Evolutionary conservation across 2,113 vertebrate species (phyloP).

Genomic region (Pogona vitticeps): DNA sequence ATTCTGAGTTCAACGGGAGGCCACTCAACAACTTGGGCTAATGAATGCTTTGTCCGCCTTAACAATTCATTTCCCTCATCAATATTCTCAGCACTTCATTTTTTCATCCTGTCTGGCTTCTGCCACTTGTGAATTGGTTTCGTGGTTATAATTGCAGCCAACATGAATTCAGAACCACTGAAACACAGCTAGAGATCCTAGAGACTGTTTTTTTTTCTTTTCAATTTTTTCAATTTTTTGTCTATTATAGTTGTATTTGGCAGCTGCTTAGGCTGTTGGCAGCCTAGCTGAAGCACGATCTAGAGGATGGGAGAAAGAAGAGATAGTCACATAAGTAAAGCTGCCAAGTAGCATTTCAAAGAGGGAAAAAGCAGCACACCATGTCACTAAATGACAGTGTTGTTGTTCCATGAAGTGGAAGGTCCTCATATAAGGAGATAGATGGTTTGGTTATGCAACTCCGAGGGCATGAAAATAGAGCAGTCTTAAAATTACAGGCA

Average conservation of each 20-base stretch:
- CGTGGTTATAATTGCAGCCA: not conserved
- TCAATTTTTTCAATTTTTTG: not conserved
- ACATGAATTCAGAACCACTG: conserved; percentile 11
- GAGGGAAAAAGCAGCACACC: not conserved
- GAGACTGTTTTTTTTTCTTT: not conserved
- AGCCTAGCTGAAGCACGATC: conserved; percentile 8
- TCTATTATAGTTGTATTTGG: not conserved
- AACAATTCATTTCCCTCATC: conserved; percentile 35
- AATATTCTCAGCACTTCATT: conserved; percentile 26
- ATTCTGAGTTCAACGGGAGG: conserved; percentile 26
- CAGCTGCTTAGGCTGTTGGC: conserved; percentile 6
- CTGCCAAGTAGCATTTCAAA: conserved; percentile 4
- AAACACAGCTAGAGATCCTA: not conserved
- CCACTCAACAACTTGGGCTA: conserved; percentile 32
- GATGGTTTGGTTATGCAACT: not conserved
- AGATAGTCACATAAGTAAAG: not conserved
- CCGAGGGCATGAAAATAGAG: not conserved
- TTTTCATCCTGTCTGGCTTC: conserved; percentile 18
- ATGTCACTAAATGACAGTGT: not conserved
- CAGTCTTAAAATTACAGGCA: not conserved
- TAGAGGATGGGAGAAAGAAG: not conserved
- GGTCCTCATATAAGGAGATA: not conserved
- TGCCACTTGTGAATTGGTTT: conserved; percentile 4
- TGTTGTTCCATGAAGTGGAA: not conserved
- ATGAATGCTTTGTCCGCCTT: conserved; percentile 29